Base-by-base conservation (phyloP, 1,140 invertebrate genomes). In the Uloborus diversus region DNA sequence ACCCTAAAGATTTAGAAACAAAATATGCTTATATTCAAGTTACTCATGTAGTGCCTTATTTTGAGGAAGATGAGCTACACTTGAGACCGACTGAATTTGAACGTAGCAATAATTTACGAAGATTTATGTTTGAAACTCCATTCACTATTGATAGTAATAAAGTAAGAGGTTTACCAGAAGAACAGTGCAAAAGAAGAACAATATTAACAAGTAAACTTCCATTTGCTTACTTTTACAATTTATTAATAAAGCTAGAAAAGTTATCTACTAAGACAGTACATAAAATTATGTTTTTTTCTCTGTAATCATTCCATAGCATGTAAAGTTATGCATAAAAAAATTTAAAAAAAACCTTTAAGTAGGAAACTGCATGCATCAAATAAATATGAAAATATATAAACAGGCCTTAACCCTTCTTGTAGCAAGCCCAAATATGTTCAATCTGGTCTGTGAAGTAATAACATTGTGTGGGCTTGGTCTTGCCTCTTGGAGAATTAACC, bases 101-200 rank as follows among this genome's bases (percentile, higher is more conserved):
- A 84, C 90, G 93, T 49, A 95, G 93, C 85, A 94, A 97, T 85
- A 94, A 97, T 85, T 91, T 97, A 23, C 90, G 89, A 62, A 90
- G 90, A 57, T 97, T 97, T 84, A 94, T 96, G 91, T 97, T 93
- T 86, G 95, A 97, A 86, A 96, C 94, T 14, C 95, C 95, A 1
- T 97, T 97, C 85, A 96, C 95, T 1, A 90, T 92, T 84, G 92
- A 93, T 73, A 94, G 94, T 2, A 86, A 86, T 71, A 86, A 86
- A 83, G 91, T 93, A 0, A 89, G 92, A 35, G 94, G 94, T 1
- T 91, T 90, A 82, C 93, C 95, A 0, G 91, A 94, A 84, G 93
- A 97, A 81, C 95, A 97, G 86, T 93, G 93, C 90, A 94, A 96
- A 85, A 87, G 94, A 70, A 90, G 94, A 83, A 96, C 94, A 0